Evolutionary conservation across 2,888 invertebrate genomes (phyloP).

Genomic region (Rapana venosa): DNA sequence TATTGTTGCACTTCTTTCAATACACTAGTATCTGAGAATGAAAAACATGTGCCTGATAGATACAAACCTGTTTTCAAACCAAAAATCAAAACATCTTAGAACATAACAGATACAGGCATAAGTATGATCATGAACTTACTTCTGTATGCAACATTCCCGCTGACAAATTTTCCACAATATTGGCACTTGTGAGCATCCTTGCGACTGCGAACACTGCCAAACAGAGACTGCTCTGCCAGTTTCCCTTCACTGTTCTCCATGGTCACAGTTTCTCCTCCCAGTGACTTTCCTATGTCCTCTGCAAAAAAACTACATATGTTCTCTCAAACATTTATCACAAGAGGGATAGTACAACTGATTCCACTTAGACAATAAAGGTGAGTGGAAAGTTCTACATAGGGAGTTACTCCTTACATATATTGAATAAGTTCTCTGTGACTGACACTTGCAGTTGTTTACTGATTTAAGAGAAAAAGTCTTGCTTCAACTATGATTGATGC

Average conservation of each 20-base stretch:
- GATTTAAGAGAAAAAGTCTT: no score
- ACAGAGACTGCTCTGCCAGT: not conserved
- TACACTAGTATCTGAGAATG: not conserved
- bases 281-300: not conserved
- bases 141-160: constrained; percentile 43
- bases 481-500: no score
- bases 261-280: not conserved
- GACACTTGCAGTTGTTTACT: no score
- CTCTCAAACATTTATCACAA: no score
- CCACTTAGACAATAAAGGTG: no score
- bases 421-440: no score
- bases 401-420: no score
- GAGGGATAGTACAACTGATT: no score
- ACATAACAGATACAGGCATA: not conserved
- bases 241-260: not conserved
- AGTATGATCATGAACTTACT: constrained; percentile 31
- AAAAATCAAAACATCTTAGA: not conserved
- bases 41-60: not conserved
- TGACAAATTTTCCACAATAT: constrained; percentile 41
- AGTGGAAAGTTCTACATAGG: no score
- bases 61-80: not conserved
- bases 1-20: not conserved
- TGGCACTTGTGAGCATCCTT: constrained; percentile 43
- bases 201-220: constrained; percentile 5
- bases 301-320: not conserved